Evolutionary conservation across 2,113 vertebrate species (phyloP).

Genomic region (Melanotaenia duboulayi): DNA sequence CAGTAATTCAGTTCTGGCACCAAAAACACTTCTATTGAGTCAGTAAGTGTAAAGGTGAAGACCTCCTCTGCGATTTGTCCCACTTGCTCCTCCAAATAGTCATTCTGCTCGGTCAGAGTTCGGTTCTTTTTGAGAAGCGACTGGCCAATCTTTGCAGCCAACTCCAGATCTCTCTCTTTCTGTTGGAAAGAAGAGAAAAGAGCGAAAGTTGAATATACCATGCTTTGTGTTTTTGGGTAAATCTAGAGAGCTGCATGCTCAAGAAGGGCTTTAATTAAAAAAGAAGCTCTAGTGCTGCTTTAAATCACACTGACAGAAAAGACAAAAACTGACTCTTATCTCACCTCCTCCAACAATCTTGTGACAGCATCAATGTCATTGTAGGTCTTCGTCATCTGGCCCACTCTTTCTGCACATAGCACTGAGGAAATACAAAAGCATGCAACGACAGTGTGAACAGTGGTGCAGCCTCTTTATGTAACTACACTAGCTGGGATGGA

Average conservation of each 20-base stretch:
- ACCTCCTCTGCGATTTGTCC: slow-evolving; percentile 96
- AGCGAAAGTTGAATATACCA: no score
- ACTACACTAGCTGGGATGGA: neutral
- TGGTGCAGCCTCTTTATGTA: slow-evolving; percentile 30
- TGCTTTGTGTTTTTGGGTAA: no score
- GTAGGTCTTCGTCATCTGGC: slow-evolving; percentile 99
- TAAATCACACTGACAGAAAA: neutral
- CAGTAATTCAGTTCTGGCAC: neutral
- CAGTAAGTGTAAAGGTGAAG: slow-evolving; percentile 14
- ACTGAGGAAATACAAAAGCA: slow-evolving; percentile 79
- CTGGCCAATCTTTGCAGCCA: slow-evolving; percentile 96
- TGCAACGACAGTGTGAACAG: neutral
- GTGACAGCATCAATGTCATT: slow-evolving; percentile 99
- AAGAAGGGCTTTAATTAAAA: neutral
- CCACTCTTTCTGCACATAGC: slow-evolving; percentile 98
- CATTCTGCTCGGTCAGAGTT: slow-evolving; percentile 91
- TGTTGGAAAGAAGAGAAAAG: slow-evolving; percentile 50
- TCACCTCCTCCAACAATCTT: slow-evolving; percentile 97
- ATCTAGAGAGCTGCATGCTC: no score
- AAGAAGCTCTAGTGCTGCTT: neutral
- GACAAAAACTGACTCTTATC: neutral
- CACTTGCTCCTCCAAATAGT: slow-evolving; percentile 94
- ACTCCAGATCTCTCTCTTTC: slow-evolving; percentile 98
- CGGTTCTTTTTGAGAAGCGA: slow-evolving; percentile 96
- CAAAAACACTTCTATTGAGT: neutral